Percentiles rank a stretch among this genome's conserved stretches.
Evolutionary conservation across 2,113 vertebrate species (phyloP).

Genomic region (Myrmophylax atrothorax): DNA sequence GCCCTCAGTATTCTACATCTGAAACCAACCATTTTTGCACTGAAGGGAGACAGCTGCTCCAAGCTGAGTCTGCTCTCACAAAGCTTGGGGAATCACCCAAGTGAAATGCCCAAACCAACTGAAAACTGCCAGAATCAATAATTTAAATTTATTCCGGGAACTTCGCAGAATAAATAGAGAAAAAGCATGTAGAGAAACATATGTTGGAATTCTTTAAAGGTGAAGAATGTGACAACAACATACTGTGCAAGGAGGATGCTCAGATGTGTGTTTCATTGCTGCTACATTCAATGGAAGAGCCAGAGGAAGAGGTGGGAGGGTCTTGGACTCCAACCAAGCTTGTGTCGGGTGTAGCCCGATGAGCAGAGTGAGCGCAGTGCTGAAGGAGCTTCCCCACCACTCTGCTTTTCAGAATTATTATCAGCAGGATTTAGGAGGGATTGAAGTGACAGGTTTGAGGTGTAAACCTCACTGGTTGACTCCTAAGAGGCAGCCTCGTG

Average conservation of each 20-base stretch:
- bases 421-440: neutral
- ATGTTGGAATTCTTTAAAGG: slow-evolving; percentile 55
- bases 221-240: slow-evolving; percentile 61
- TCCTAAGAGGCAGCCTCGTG: neutral
- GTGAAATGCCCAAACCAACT: slow-evolving; percentile 19
- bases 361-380: neutral
- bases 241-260: slow-evolving; percentile 60
- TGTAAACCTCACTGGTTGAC: neutral
- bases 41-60: slow-evolving; percentile 23
- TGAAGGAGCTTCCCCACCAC: neutral
- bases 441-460: neutral
- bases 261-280: slow-evolving; percentile 16
- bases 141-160: slow-evolving; percentile 41
- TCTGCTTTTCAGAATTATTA: neutral
- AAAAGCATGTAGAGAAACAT: slow-evolving; percentile 32
- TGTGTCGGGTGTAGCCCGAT: neutral
- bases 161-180: neutral
- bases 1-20: neutral
- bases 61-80: neutral
- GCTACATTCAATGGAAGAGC: slow-evolving; percentile 13
- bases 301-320: slow-evolving; percentile 40
- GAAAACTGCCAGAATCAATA: slow-evolving; percentile 52
- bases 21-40: neutral
- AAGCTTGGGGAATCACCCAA: slow-evolving; percentile 35
- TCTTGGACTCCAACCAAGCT: slow-evolving; percentile 17